A percentile compares a stretch with the other conserved stretches of the same genome.
These are phyloP conservation scores for Luehdorfia chinensis DNA, from an alignment of 1,140 invertebrate species.

Conservation along the genomic window DNA sequence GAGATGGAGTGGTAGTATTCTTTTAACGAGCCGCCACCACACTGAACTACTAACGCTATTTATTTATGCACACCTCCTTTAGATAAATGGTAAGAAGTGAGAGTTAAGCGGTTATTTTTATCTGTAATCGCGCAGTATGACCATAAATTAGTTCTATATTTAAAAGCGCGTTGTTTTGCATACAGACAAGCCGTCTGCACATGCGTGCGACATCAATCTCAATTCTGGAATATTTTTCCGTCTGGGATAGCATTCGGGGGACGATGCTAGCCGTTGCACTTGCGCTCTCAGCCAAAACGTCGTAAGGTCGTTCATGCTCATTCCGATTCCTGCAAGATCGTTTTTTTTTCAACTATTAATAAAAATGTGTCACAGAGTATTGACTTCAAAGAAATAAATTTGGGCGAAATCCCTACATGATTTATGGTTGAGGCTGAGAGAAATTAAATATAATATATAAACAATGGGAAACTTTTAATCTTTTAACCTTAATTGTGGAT, in stretches of 20 bases:
- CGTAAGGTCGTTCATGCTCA: slow-evolving; percentile 12
- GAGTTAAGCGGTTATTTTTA: slow-evolving; percentile 69
- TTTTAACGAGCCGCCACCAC: no score
- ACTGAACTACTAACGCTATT: no score
- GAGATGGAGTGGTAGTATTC: no score
- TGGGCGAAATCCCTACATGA: no score
- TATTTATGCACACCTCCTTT: slow-evolving; percentile 18
- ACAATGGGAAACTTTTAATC: no score
- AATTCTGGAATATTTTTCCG: slow-evolving; percentile 75
- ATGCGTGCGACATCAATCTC: slow-evolving; percentile 75
- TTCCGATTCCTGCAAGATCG: no score
- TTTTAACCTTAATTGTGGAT: no score
- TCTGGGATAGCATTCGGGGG: slow-evolving; percentile 32
- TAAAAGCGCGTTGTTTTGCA: slow-evolving; percentile 71
- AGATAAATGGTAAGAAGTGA: slow-evolving; percentile 56
- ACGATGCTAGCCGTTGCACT: background rate
- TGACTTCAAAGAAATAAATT: background rate
- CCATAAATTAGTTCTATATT: slow-evolving; percentile 76
- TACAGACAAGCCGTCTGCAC: slow-evolving; percentile 70
- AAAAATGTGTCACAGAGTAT: no score
- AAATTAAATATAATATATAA: no score
- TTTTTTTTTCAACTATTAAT: background rate
- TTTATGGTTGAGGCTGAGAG: no score
- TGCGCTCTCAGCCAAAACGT: slow-evolving; percentile 9
- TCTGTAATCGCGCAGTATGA: slow-evolving; percentile 73